These are phyloP conservation scores for Anoura caudifer DNA, from an alignment of 2,113 vertebrate genomes.

Conservation along the genomic window DNA sequence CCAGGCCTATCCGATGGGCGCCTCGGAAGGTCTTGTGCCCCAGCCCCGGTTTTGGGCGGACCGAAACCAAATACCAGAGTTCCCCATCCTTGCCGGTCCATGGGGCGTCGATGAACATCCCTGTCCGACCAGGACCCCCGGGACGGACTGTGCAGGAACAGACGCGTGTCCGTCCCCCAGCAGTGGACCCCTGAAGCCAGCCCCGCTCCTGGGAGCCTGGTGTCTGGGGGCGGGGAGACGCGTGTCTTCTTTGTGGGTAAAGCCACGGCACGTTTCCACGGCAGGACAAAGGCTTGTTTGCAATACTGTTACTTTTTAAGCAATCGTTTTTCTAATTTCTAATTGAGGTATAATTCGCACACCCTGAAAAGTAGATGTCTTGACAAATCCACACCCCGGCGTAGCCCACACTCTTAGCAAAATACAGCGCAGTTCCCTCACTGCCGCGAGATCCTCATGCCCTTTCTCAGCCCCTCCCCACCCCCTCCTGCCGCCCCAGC, in stretches of 20 bases:
- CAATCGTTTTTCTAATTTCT: background rate
- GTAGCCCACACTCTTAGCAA: background rate
- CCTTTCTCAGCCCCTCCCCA: background rate
- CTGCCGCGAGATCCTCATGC: background rate
- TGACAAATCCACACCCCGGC: background rate
- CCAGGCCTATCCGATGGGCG: background rate
- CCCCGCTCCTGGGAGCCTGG: background rate
- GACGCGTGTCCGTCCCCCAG: background rate
- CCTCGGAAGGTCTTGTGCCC: background rate
- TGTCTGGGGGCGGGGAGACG: background rate
- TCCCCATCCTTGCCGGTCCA: background rate
- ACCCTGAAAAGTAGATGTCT: background rate
- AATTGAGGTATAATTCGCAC: background rate
- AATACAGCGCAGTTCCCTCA: background rate
- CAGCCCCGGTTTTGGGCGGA: background rate
- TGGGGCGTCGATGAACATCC: background rate
- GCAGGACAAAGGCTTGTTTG: background rate
- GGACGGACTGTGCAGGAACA: background rate
- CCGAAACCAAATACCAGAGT: background rate
- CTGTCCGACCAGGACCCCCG: background rate
- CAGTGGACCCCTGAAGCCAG: background rate
- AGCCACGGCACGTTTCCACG: background rate
- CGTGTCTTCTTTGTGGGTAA: no score
- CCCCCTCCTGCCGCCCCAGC: fast-evolving
- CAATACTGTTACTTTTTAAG: background rate